Percentiles rank a stretch among this genome's conserved stretches.
Evolutionary conservation across 1,140 invertebrate genomes (phyloP).

Genomic region (Maconellicoccus hirsutus): DNA sequence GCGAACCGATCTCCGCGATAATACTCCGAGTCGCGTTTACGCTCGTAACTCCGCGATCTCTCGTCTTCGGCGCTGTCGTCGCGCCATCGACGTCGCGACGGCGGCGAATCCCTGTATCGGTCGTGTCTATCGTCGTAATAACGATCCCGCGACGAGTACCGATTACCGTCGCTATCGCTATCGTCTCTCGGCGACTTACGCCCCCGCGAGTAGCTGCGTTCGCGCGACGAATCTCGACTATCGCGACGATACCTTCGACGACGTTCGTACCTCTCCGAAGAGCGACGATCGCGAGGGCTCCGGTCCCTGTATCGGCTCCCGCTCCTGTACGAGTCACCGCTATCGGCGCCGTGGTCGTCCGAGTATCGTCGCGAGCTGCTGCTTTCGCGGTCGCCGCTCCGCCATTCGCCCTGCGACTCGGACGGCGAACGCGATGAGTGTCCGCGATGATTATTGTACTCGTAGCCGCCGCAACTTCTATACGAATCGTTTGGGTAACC

Average conservation of each 20-base stretch:
- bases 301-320: background rate
- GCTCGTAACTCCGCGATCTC: background rate
- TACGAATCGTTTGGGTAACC: too few species aligned
- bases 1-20: background rate
- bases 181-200: background rate
- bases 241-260: background rate
- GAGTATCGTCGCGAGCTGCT: background rate
- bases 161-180: background rate
- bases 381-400: background rate
- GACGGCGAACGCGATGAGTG: background rate
- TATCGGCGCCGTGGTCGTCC: background rate
- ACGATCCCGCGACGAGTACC: slow-evolving; percentile 5
- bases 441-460: background rate
- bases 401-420: background rate
- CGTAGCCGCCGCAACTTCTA: background rate
- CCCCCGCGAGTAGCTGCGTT: slow-evolving; percentile 3
- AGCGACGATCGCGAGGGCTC: background rate
- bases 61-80: background rate
- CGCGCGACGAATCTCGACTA: background rate
- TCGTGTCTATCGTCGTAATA: slow-evolving; percentile 7
- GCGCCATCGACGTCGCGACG: background rate
- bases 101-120: background rate
- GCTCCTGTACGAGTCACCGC: background rate
- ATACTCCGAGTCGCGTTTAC: background rate
- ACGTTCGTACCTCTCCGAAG: background rate